Evolutionary conservation across 2,113 vertebrate species (phyloP), one percentile per base, ranked within the genome.

Genomic region (Cricetomys ansorgei): DNA sequence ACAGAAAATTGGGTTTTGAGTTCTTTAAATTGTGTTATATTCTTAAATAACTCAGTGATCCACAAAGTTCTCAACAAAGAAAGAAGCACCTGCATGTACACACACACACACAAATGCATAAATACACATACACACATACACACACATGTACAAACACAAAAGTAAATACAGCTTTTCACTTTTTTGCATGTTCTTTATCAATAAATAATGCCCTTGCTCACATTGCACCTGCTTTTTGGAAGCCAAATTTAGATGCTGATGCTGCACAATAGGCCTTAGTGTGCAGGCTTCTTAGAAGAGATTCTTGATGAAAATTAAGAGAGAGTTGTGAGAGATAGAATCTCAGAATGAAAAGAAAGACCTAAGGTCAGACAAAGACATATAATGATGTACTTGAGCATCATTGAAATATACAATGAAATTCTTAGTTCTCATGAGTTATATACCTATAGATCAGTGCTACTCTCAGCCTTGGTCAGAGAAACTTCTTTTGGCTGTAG

Each of bases 121-220:
- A 27, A 53, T 29, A 77, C 6, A 73, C 37, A 43, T 1, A 40
- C 69, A 48, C n/a, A 29, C 43, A n/a, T n/a, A 34, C 17, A 65
- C 31, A n/a, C 4, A 64, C n/a, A 64, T 48, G 29, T 45, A 85
- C 25, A 84, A 34, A 21, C 40, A 40, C 27, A 75, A n/a, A 91
- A 72, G 21, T 19, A 31, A 45, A 62, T 77, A 65, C 3, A 72
- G 40, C 2, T 70, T 45, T 80, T 34, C 0, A 3, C 7, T 10
- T 91, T 91, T 91, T 23, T 31, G 86, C 34, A 43, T 87, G 72
- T 76, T 90, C 55, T 89, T 53, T 89, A 69, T 91, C 59, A 8
- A 69, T 55, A 93, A 92, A 57, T 13, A 62, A 27, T n/a, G 6
- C 59, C 64, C 5, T 2, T 50, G 3, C 57, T 89, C 69, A 79